phyloP scores from a whole-genome alignment of 1,140 invertebrate species.

The Cylas formicarius region DNA sequence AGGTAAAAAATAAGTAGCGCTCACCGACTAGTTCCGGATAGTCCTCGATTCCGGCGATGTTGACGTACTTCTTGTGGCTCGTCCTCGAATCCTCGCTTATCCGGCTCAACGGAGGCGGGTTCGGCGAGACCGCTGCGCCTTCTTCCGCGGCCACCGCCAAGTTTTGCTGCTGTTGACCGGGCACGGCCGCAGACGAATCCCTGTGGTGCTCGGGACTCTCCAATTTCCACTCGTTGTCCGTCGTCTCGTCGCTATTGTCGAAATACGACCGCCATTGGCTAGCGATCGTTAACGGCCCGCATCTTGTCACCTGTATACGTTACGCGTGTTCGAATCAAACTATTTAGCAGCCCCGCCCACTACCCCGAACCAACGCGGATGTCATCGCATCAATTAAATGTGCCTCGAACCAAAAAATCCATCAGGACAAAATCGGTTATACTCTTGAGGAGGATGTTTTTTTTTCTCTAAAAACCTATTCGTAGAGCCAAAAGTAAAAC shows the following conservation, averaged over 20 bases:
- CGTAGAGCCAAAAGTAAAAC: no score
- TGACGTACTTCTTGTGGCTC: slow-evolving; percentile 49
- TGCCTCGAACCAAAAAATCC: no score
- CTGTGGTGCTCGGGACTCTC: slow-evolving; percentile 64
- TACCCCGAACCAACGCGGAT: no score
- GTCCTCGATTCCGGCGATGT: slow-evolving; percentile 60
- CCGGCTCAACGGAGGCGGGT: slow-evolving; percentile 37
- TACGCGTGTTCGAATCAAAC: no score
- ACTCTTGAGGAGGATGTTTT: no score
- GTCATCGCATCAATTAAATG: no score
- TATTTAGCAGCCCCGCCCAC: no score
- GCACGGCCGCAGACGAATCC: slow-evolving; percentile 13
- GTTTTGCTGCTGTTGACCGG: slow-evolving; percentile 13
- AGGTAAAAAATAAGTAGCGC: slow-evolving; percentile 13
- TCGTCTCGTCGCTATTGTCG: slow-evolving; percentile 85
- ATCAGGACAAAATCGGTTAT: no score
- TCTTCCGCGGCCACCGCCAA: slow-evolving; percentile 1
- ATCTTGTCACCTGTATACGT: slow-evolving; percentile 54
- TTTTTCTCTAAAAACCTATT: no score
- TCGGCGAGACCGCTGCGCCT: neutral
- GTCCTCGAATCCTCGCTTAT: slow-evolving; percentile 53
- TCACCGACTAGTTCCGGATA: slow-evolving; percentile 54
- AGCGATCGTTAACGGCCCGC: slow-evolving; percentile 71
- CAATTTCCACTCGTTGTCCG: slow-evolving; percentile 87
- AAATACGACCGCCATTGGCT: slow-evolving; percentile 93